Evolutionary conservation across 2,113 vertebrate genomes (phyloP).

Genomic region (Riparia riparia): DNA sequence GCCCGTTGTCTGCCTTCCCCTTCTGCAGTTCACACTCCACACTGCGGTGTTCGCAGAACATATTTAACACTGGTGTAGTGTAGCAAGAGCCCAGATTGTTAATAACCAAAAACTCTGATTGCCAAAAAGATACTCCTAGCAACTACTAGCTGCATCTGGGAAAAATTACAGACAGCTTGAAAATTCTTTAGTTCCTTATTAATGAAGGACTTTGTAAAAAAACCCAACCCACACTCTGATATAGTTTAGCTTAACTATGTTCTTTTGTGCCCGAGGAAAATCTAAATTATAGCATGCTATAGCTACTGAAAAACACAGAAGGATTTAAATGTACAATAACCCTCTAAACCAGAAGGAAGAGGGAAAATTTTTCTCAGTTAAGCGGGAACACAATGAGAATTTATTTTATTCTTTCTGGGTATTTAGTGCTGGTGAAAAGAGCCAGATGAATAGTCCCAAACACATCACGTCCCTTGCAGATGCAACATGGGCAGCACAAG

Average conservation of each 20-base stretch:
- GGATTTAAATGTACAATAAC: constrained; percentile 23
- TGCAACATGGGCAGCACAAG: constrained; percentile 32
- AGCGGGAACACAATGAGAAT: constrained; percentile 55
- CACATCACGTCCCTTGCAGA: constrained; percentile 33
- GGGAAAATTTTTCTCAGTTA: constrained; percentile 25
- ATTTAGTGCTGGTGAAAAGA: constrained; percentile 62
- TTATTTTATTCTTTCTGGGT: constrained; percentile 58
- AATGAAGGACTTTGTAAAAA: constrained; percentile 42
- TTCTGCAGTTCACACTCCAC: neutral
- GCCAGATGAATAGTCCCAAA: constrained; percentile 44
- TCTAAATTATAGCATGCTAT: constrained; percentile 49
- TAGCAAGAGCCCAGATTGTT: constrained; percentile 48
- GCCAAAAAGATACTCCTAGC: constrained; percentile 62
- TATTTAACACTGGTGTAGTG: constrained; percentile 13
- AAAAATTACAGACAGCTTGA: constrained; percentile 65
- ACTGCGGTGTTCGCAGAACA: constrained; percentile 34
- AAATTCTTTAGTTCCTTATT: constrained; percentile 53
- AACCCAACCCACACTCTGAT: neutral
- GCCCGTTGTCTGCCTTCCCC: constrained; percentile 20
- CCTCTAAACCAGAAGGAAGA: constrained; percentile 38
- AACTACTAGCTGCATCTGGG: constrained; percentile 66
- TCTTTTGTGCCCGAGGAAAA: constrained; percentile 57
- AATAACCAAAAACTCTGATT: constrained; percentile 52
- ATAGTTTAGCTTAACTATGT: constrained; percentile 45
- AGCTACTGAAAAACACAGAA: constrained; percentile 53